phyloP scores from a whole-genome alignment of 2,113 vertebrate genomes.

The Oncorhynchus nerka region DNA sequence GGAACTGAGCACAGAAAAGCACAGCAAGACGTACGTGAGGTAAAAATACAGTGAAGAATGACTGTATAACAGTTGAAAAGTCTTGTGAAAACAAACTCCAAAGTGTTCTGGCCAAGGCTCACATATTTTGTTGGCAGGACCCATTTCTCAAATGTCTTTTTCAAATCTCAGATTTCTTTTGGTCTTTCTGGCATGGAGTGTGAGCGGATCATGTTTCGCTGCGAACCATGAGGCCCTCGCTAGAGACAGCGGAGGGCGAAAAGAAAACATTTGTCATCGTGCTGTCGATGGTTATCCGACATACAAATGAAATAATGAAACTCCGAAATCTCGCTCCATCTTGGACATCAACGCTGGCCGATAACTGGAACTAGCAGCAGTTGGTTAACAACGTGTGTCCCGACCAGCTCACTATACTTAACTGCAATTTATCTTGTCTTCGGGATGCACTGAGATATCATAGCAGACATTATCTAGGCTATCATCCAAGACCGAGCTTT shows the following conservation, averaged over 20 bases:
- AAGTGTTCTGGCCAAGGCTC: neutral
- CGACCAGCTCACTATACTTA: conserved; percentile 15
- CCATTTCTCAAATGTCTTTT: conserved; percentile 45
- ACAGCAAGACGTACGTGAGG: too few species aligned
- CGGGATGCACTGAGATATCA: conserved; percentile 19
- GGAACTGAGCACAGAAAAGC: too few species aligned
- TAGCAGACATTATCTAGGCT: conserved; percentile 41
- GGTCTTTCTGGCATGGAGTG: conserved; percentile 29
- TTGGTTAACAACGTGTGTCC: neutral
- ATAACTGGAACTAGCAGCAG: neutral
- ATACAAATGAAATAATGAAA: conserved; percentile 18
- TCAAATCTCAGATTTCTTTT: conserved; percentile 13
- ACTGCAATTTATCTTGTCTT: conserved; percentile 59
- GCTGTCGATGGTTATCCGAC: conserved; percentile 4
- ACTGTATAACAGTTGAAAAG: neutral
- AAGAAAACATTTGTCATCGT: conserved; percentile 52
- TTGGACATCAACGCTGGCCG: conserved; percentile 6
- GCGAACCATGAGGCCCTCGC: conserved; percentile 35
- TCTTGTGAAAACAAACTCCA: conserved; percentile 32
- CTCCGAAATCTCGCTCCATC: conserved; percentile 22
- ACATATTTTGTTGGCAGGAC: conserved; percentile 21
- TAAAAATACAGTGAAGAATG: too few species aligned
- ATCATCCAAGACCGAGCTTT: conserved; percentile 38
- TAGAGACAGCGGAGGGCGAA: conserved; percentile 12
- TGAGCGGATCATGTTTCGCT: conserved; percentile 46